These are phyloP conservation scores for Sardinella longiceps DNA, from an alignment of 2,797 vertebrate species.

Conservation along the genomic window DNA sequence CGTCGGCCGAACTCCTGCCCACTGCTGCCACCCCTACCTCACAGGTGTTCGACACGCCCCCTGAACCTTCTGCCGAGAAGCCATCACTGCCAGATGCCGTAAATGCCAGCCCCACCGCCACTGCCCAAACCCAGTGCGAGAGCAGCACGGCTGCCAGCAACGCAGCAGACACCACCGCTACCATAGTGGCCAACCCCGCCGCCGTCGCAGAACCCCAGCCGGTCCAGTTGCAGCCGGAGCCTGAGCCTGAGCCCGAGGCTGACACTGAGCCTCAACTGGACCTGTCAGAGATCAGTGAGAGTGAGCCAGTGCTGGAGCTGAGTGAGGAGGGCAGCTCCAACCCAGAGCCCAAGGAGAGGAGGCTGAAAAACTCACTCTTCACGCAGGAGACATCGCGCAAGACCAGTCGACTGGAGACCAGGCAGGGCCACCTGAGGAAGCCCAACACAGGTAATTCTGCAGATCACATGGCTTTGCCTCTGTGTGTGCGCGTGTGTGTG, in stretches of 20 bases:
- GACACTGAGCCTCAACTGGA: slow-evolving; percentile 56
- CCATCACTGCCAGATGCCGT: slow-evolving; percentile 63
- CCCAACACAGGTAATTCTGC: slow-evolving; percentile 75
- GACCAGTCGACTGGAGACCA: slow-evolving; percentile 72
- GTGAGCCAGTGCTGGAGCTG: slow-evolving; percentile 57
- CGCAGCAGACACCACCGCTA: slow-evolving; percentile 65
- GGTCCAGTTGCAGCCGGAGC: slow-evolving; percentile 50
- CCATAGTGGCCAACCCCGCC: slow-evolving; percentile 54
- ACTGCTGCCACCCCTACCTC: slow-evolving; percentile 77
- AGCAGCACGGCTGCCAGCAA: slow-evolving; percentile 64
- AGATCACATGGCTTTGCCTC: not conserved
- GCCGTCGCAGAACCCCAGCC: slow-evolving; percentile 69
- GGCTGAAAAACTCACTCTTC: slow-evolving; percentile 62
- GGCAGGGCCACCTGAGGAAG: slow-evolving; percentile 76
- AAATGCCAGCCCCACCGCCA: slow-evolving; percentile 44
- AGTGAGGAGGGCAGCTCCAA: slow-evolving; percentile 73
- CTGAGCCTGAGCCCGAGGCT: slow-evolving; percentile 55
- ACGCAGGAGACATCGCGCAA: slow-evolving; percentile 68
- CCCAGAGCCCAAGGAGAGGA: slow-evolving; percentile 68
- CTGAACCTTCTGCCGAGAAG: slow-evolving; percentile 67
- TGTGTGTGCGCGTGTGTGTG: not conserved
- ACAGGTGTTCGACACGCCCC: slow-evolving; percentile 74
- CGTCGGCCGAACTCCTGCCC: not conserved
- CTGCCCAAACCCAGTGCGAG: slow-evolving; percentile 41
- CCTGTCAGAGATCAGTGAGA: slow-evolving; percentile 67